Base-by-base conservation (phyloP, 2,888 invertebrate genomes). In the Tridacna gigas region DNA sequence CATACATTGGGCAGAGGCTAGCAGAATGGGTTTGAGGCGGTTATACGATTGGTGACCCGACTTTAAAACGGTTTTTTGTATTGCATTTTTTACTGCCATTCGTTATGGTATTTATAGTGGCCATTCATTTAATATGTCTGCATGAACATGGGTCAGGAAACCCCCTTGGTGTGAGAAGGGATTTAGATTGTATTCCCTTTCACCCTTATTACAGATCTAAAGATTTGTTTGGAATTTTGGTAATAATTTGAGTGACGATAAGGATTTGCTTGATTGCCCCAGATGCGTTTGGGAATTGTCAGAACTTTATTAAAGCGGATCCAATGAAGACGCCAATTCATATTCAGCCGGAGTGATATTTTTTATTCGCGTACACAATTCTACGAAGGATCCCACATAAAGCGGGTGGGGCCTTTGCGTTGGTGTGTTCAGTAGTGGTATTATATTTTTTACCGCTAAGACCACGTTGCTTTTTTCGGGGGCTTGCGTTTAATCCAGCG, bases 261-360 rank as follows among this genome's bases (percentile, higher is more conserved):
- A 28, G 56, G 22, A 37, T 86, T 22, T 76, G 73, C 25, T 45
- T 77, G 15, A 73, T 96, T 90, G 95, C 95, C 7, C 97, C 97
- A 0, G 96, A 96, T 90, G 86, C 96, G 93, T 91, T 97, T 93
- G 96, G 96, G 90, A 97, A 97, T 47, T 96, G 97, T 0, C 97
- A 97, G 95, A 97, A 97, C 95, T 97, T 97, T 95, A 96, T 96
- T 26, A 96, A 96, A 0, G 97, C 97, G 7, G 97, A 97, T 88
- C 96, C 96, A 0, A 91, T 97, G 95, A 95, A 96, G 22, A 97
- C 97, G 0, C 97, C 97, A 0, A 94, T 96, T 12, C 97, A 97
- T 93, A 97, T 97, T 95, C 97, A 97, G 96, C 97, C 97, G 69
- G 97, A 97, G 96, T 97, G 97, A 96, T 97, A 97, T 94, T 97